Evolutionary conservation across 2,113 vertebrate species (phyloP), one percentile per base, ranked within the genome.

Genomic region (Psophia crepitans): DNA sequence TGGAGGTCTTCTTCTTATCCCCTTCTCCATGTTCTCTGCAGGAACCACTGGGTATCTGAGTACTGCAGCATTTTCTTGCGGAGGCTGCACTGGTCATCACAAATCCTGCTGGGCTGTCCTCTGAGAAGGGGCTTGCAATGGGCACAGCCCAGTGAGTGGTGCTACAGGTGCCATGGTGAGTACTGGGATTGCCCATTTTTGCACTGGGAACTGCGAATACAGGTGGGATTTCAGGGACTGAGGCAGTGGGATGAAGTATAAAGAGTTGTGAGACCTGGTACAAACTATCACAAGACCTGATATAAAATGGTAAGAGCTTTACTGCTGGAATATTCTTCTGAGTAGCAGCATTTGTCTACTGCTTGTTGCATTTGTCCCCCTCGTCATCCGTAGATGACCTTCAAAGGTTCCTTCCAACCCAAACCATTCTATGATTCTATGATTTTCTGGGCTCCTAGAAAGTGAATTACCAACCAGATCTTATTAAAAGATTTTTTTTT

Each of bases 41-140:
- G 97, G 26, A 54, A 70, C 44, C 37, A 2, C 41, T 97, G 97
- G 96, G 28, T 89, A 9, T 91, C 97, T 1, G 94, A 97, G 61
- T 96, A 98, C 87, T 97, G 96, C 74, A 93, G 73, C 30, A 17
- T 96, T 66, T 94, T 41, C 93, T 60, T 92, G 32, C 22, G 8
- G 83, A 89, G 12, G 24, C 63, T 77, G 63, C 90, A 89, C 19
- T 8, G 60, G 37, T 35, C 70, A 1, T 35, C 80, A 7, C 82
- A 53, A 30, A 54, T 15, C 33, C 37, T 4, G 41, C 2, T 11
- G 39, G 30, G 54, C n/a, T 65, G 49, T 23, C 53, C 39, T 56
- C 48, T 1, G 82, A 77, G 60, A 89, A 71, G 2, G 69, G 68
- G 68, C 1, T 41, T 37, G 3, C 15, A 14, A 10, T 54, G 78